Evolutionary conservation across 2,113 vertebrate genomes (phyloP).

Genomic region (Calidris pygmaea): DNA sequence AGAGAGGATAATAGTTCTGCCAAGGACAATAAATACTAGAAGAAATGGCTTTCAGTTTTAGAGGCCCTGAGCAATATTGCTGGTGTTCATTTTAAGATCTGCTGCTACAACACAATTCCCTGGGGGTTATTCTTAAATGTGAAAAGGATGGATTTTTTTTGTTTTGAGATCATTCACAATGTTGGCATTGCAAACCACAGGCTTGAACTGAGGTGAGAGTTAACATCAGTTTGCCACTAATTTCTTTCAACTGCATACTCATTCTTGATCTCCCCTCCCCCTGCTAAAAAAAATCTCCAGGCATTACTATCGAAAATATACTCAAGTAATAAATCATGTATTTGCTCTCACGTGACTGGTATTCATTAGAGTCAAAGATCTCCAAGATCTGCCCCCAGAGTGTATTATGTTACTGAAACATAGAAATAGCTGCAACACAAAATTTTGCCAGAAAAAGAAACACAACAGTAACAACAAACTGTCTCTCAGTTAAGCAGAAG

Average conservation of each 20-base stretch:
- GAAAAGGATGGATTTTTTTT: constrained; percentile 35
- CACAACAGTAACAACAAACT: constrained; percentile 64
- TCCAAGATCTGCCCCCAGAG: constrained; percentile 55
- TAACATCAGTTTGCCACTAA: constrained; percentile 20
- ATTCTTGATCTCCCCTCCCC: background rate
- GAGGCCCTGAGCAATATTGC: constrained; percentile 34
- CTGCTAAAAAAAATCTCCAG: constrained; percentile 8
- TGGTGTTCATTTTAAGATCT: constrained; percentile 48
- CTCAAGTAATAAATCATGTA: constrained; percentile 61
- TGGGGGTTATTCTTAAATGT: background rate
- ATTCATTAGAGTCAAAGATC: constrained; percentile 59
- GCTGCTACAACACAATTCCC: constrained; percentile 15
- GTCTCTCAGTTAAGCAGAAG: constrained; percentile 63
- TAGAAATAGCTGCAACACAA: constrained; percentile 62
- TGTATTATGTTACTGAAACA: constrained; percentile 68
- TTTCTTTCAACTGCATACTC: constrained; percentile 23
- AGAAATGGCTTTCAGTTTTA: constrained; percentile 42
- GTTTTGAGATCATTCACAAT: constrained; percentile 20
- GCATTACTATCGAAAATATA: constrained; percentile 35
- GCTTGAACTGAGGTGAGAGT: constrained; percentile 22
- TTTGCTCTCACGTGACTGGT: constrained; percentile 56
- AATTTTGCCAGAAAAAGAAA: constrained; percentile 53
- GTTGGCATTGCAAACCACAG: constrained; percentile 10
- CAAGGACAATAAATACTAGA: constrained; percentile 65
- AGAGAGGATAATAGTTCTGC: constrained; percentile 36